Evolutionary conservation across 2,113 vertebrate species (phyloP).

Genomic region (Machaerirhynchus nigripectus): DNA sequence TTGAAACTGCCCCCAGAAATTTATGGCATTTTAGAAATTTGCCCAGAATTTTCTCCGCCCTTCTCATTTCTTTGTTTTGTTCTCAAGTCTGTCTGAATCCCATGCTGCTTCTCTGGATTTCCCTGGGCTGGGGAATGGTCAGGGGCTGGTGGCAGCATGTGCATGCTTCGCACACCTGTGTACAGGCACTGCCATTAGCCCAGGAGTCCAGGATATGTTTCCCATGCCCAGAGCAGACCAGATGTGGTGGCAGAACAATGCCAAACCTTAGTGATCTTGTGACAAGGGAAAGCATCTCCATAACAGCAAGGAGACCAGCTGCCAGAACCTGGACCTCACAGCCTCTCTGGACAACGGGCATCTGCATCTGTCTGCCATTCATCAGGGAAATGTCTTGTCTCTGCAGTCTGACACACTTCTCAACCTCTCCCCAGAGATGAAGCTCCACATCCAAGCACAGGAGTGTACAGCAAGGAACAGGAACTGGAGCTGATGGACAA

Average conservation of each 20-base stretch:
- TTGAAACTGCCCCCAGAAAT: background rate
- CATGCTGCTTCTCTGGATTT: background rate
- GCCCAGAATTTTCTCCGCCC: background rate
- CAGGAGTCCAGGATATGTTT: background rate
- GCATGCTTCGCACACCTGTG: accelerated
- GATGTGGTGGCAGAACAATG: background rate
- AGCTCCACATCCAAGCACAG: background rate
- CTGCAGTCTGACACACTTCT: accelerated
- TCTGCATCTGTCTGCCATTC: background rate
- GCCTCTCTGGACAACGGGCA: background rate
- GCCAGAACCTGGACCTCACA: accelerated
- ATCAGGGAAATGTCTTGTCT: accelerated
- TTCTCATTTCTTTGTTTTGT: background rate
- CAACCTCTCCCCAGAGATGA: background rate
- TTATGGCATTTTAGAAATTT: background rate
- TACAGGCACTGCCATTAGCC: accelerated
- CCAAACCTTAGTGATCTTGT: background rate
- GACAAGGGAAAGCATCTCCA: background rate
- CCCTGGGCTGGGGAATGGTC: background rate
- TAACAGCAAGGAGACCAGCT: background rate
- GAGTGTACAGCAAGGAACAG: background rate
- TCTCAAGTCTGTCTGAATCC: background rate
- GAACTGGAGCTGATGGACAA: background rate
- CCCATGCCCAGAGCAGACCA: background rate
- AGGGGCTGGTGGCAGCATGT: accelerated